Evolutionary conservation across 2,113 vertebrate genomes (phyloP).

Genomic region (Crotalus tigris): DNA sequence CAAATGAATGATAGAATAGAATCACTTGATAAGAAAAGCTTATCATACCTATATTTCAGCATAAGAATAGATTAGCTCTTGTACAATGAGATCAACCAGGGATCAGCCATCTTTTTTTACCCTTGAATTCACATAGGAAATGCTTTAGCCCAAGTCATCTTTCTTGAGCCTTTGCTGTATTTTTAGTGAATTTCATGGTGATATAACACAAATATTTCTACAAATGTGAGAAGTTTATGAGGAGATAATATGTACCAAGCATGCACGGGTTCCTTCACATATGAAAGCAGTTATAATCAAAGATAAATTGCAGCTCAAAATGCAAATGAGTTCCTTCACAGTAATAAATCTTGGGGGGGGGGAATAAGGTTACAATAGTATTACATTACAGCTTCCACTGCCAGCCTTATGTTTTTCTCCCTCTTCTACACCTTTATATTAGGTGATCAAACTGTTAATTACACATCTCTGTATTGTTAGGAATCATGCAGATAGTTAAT

Average conservation of each 20-base stretch:
- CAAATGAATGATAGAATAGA: neutral
- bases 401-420: neutral
- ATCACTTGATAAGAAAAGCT: neutral
- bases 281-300: neutral
- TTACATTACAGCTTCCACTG: neutral
- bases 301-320: neutral
- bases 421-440: neutral
- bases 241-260: neutral
- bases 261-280: neutral
- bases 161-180: neutral
- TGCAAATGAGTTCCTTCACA: neutral
- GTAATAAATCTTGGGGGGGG: neutral
- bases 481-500: neutral
- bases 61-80: neutral
- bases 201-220: neutral
- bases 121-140: neutral
- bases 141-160: neutral
- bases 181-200: neutral
- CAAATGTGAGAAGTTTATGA: neutral
- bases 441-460: neutral
- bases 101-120: neutral
- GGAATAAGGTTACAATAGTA: neutral
- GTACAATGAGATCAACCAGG: neutral
- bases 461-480: slow-evolving; percentile 25
- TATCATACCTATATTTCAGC: neutral